Conservation (phyloP, 2,888 invertebrate genomes). For the Catocala nupta region DNA sequence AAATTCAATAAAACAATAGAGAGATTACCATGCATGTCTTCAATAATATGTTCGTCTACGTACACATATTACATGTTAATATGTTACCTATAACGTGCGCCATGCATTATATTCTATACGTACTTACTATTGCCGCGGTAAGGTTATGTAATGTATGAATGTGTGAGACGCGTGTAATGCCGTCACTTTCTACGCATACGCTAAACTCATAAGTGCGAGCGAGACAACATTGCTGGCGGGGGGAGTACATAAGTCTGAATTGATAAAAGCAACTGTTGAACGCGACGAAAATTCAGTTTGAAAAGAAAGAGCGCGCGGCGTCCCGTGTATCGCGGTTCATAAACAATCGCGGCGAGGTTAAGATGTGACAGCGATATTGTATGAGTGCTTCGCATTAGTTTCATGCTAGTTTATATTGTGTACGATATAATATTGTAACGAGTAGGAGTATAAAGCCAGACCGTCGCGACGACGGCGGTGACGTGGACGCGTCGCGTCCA, state of each 20-base stretch:
- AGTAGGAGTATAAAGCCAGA: conserved; percentile 57
- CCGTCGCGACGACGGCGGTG: conserved; percentile 68
- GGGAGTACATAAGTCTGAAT: conserved; percentile 74
- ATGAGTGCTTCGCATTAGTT: conserved; percentile 72
- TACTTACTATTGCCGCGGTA: conserved; percentile 59
- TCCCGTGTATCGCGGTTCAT: conserved; percentile 62
- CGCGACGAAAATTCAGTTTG: conserved; percentile 82
- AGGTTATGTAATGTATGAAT: conserved; percentile 64
- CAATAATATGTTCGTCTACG: conserved; percentile 36
- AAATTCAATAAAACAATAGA: conserved; percentile 29
- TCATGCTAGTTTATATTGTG: conserved; percentile 65
- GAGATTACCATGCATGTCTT: conserved; percentile 38
- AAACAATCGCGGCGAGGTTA: conserved; percentile 71
- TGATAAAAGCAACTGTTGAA: conserved; percentile 86
- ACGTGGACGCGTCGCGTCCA: conserved; percentile 80
- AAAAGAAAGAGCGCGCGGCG: conserved; percentile 70
- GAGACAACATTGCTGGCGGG: conserved; percentile 70
- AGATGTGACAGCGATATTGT: conserved; percentile 79
- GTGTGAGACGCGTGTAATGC: conserved; percentile 60
- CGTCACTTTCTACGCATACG: conserved; percentile 66
- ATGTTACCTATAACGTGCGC: conserved; percentile 54
- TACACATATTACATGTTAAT: conserved; percentile 23
- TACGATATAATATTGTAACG: conserved; percentile 53
- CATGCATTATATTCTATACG: conserved; percentile 59
- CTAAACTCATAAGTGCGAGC: conserved; percentile 61